Evolutionary conservation across 1,140 invertebrate genomes (phyloP).

Genomic region (Pseudomyrmex dendroicus): DNA sequence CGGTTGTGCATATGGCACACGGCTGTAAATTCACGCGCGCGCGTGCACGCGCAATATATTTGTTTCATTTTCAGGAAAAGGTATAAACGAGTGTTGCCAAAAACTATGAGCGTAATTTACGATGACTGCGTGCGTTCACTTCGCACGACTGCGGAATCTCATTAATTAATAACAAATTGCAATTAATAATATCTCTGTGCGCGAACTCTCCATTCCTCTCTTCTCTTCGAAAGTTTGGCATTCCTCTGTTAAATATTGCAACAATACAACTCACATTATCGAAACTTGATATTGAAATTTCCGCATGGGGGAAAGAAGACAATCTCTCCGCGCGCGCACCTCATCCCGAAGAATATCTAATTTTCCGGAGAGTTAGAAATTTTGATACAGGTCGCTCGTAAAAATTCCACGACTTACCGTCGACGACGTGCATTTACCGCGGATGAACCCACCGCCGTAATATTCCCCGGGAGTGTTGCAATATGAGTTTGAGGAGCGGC

Average conservation of each 20-base stretch:
- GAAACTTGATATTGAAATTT: constrained; percentile 31
- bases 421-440: no score
- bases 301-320: neutral
- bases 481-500: constrained; percentile 6
- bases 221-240: neutral
- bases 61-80: constrained; percentile 13
- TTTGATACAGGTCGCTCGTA: constrained; percentile 35
- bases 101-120: neutral
- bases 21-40: constrained; percentile 9
- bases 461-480: constrained; percentile 16
- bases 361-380: constrained; percentile 33
- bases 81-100: constrained; percentile 5
- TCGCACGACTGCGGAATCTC: neutral
- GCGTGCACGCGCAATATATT: constrained; percentile 6
- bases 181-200: neutral
- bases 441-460: neutral
- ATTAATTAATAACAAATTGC: constrained; percentile 21
- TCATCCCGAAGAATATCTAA: constrained; percentile 5
- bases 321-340: neutral
- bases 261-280: neutral
- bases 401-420: constrained; percentile 24
- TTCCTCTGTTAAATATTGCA: constrained; percentile 6
- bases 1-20: neutral
- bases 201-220: neutral
- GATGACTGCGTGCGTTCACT: no score